A percentile compares a stretch with the other conserved stretches of the same genome.
Conservation (phyloP, 2,113 vertebrate genomes). For the Climacteris rufus region DNA sequence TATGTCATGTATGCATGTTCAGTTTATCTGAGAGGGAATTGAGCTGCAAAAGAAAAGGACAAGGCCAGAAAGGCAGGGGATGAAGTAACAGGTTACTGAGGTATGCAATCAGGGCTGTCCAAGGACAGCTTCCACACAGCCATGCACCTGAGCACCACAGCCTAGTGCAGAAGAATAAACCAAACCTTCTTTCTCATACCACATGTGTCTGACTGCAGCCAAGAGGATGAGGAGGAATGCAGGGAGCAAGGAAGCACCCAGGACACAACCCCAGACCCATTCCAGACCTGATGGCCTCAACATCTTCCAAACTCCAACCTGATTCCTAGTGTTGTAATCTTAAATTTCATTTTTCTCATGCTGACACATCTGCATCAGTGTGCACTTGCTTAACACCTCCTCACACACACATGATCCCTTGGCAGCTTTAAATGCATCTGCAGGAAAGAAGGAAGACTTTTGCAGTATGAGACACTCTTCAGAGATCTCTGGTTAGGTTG, state of each 20-base stretch:
- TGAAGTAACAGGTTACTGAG: not conserved
- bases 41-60: not conserved
- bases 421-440: not conserved
- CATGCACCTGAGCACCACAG: not conserved
- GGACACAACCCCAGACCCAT: not conserved
- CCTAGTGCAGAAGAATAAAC: not conserved
- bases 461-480: not conserved
- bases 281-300: not conserved
- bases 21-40: not conserved
- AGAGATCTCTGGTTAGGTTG: not conserved
- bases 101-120: not conserved
- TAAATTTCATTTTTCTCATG: not conserved
- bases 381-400: not conserved
- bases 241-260: not conserved
- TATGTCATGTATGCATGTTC: not conserved
- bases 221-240: not conserved
- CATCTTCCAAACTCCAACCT: not conserved
- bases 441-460: not conserved
- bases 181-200: not conserved
- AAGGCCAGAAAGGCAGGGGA: not conserved
- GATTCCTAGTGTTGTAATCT: not conserved
- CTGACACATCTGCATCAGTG: not conserved
- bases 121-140: not conserved
- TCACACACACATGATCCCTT: fast-evolving
- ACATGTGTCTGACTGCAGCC: not conserved